Evolutionary conservation across 2,888 invertebrate genomes (phyloP).

Genomic region (Coronaproctus castanopsis): DNA sequence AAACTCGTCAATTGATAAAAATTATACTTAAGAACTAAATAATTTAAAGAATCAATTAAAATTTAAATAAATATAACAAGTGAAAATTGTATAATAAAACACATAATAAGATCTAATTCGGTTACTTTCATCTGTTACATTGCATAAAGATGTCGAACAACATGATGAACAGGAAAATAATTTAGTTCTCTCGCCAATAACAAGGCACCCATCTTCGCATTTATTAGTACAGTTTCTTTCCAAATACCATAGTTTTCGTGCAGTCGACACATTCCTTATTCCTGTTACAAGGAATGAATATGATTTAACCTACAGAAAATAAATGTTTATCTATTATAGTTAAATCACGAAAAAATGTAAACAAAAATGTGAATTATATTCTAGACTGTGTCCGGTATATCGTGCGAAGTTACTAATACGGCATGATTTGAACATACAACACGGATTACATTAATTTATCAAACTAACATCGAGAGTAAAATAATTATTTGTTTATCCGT

Average conservation of each 20-base stretch:
- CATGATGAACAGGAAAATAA: constrained; percentile 71
- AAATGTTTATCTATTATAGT: constrained; percentile 2
- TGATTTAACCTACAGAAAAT: constrained; percentile 43
- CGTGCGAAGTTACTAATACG: no score
- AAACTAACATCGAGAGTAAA: no score
- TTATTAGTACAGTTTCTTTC: constrained; percentile 62
- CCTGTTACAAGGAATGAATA: constrained; percentile 68
- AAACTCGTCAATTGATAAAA: no score
- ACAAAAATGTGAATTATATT: no score
- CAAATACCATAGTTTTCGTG: constrained; percentile 59
- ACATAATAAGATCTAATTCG: neutral
- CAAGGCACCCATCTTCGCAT: constrained; percentile 71
- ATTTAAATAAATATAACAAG: no score
- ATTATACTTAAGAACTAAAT: no score
- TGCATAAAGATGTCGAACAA: constrained; percentile 58
- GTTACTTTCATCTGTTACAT: constrained; percentile 30
- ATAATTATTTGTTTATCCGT: no score
- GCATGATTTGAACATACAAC: no score
- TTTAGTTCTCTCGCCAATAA: constrained; percentile 73
- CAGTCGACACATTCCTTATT: constrained; percentile 54
- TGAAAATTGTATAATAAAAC: no score
- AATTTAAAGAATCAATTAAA: no score
- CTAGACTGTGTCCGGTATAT: no score
- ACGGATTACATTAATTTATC: no score
- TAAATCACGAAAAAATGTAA: neutral